Conservation (phyloP, 2,888 invertebrate species). For the Agrilus biguttatus region DNA sequence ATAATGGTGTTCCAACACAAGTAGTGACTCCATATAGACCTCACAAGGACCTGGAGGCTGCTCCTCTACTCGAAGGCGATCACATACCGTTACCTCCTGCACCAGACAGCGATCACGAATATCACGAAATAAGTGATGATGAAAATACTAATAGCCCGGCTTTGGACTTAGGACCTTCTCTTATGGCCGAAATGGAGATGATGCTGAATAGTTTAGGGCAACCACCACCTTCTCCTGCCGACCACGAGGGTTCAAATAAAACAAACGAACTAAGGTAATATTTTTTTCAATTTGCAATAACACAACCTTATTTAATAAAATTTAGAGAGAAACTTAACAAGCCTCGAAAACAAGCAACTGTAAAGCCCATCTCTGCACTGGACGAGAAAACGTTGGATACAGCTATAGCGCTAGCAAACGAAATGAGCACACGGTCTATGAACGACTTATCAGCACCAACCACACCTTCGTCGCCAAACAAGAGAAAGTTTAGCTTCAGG, state of each 20-base stretch:
- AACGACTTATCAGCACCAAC: constrained; percentile 39
- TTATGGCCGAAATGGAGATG: constrained; percentile 80
- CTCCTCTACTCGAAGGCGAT: constrained; percentile 40
- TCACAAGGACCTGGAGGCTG: constrained; percentile 64
- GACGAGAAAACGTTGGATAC: constrained; percentile 84
- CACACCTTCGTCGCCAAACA: constrained; percentile 48
- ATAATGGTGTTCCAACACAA: constrained; percentile 72
- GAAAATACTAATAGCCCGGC: constrained; percentile 41
- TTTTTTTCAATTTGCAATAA: too few species aligned
- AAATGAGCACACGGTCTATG: constrained; percentile 67
- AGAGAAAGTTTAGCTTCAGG: constrained; percentile 67
- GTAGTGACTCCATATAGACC: constrained; percentile 81
- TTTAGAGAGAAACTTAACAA: constrained; percentile 35
- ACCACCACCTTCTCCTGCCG: constrained; percentile 17
- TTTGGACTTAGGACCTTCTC: constrained; percentile 73
- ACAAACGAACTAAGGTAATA: constrained; percentile 44
- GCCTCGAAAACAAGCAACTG: constrained; percentile 36
- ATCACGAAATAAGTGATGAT: constrained; percentile 73
- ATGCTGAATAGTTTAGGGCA: constrained; percentile 56
- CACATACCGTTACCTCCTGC: constrained; percentile 28
- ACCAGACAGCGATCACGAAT: constrained; percentile 48
- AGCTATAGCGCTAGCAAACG: constrained; percentile 86
- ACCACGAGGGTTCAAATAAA: constrained; percentile 44
- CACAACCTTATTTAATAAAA: too few species aligned
- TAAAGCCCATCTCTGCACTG: constrained; percentile 87